Percentiles rank a stretch among this genome's conserved stretches.
Evolutionary conservation across 2,113 vertebrate species (phyloP).

Genomic region (Cricetomys ansorgei): DNA sequence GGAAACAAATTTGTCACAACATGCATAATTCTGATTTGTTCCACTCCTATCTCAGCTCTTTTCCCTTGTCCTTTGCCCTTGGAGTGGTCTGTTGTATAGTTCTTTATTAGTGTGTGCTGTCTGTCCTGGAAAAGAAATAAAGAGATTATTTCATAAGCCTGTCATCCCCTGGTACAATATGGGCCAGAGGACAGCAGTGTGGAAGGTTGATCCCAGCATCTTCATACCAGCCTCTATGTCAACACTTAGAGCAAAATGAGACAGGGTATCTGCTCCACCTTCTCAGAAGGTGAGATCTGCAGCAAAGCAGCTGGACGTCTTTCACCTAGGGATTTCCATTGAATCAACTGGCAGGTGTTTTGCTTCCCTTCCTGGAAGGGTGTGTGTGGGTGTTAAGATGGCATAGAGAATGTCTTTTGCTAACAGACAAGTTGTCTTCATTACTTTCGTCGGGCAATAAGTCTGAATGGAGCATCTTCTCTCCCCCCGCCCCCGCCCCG

Average conservation of each 20-base stretch:
- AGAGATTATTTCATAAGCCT: conserved; percentile 1
- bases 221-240: background rate
- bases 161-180: background rate
- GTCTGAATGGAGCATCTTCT: conserved; percentile 54
- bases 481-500: too few species aligned
- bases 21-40: conserved; percentile 44
- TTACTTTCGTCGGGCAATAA: conserved; percentile 1
- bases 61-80: background rate
- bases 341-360: background rate
- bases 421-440: conserved; percentile 67
- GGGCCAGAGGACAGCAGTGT: background rate
- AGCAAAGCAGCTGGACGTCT: background rate
- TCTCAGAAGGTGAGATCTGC: background rate
- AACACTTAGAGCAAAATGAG: background rate
- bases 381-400: background rate
- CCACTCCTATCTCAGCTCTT: background rate
- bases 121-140: conserved; percentile 35
- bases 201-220: background rate
- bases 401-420: conserved; percentile 17
- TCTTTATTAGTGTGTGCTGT: background rate
- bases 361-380: background rate
- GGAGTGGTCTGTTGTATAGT: background rate
- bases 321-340: background rate
- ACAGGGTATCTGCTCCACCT: background rate
- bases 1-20: conserved; percentile 55